Conservation (phyloP, 2,113 vertebrate species). For the Hippocampus mohnikei region DNA sequence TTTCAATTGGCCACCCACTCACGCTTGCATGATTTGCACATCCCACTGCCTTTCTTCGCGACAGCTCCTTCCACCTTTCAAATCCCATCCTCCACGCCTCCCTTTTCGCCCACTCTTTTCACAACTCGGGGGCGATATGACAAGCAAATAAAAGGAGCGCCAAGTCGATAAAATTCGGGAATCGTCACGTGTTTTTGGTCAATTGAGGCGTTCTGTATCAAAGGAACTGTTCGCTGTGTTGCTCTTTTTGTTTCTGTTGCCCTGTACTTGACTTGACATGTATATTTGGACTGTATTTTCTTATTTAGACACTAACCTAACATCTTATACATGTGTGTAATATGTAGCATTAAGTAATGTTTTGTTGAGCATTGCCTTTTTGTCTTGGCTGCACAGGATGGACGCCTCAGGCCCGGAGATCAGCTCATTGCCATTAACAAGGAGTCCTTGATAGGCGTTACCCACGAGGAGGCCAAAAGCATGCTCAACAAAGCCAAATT, state of each 20-base stretch:
- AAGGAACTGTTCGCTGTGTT: background rate
- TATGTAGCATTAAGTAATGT: too few species aligned
- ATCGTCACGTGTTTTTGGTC: background rate
- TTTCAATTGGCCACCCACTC: background rate
- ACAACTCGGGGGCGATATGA: conserved; percentile 10
- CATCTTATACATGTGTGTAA: too few species aligned
- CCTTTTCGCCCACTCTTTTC: conserved; percentile 26
- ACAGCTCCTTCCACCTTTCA: conserved; percentile 3
- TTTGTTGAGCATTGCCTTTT: background rate
- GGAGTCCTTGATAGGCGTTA: conserved; percentile 85
- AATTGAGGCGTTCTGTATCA: background rate
- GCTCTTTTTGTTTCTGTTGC: too few species aligned
- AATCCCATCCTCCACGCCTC: conserved; percentile 29
- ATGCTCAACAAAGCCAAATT: conserved; percentile 79
- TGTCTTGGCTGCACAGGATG: conserved; percentile 72
- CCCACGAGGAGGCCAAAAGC: conserved; percentile 84
- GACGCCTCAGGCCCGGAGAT: conserved; percentile 82
- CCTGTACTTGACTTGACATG: too few species aligned
- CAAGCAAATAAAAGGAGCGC: background rate
- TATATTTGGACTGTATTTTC: too few species aligned
- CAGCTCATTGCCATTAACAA: conserved; percentile 87
- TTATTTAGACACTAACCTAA: too few species aligned
- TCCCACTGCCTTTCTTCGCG: conserved; percentile 2
- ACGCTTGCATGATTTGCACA: background rate
- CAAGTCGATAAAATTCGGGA: background rate